Evolutionary conservation across 2,113 vertebrate species (phyloP), one percentile per base, ranked within the genome.

Genomic region (Prunella himalayana): DNA sequence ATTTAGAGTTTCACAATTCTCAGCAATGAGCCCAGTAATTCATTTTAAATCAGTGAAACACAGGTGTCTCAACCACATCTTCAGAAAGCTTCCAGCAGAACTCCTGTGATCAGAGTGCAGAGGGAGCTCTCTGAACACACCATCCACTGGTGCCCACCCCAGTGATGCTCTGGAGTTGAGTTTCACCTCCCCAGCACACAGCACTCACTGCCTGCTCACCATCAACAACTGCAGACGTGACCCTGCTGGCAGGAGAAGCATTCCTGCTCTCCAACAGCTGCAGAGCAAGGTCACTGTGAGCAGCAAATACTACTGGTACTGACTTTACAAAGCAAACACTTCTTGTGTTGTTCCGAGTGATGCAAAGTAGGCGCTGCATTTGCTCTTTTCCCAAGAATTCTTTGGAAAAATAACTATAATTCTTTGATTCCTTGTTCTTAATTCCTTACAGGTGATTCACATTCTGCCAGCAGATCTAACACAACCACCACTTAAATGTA

Each of bases 91-190:
- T 33, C 47, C 20, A 54, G 25, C 22, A 33, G 19, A 77, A 9
- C 25, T 19, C 0, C 0, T 11, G 30, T 3, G 35, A 61, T 30
- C 10, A n/a, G 3, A 6, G 11, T 1, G 10, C 15, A 35, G 8
- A 75, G 28, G 10, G n/a, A 82, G 14, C 13, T 22, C 75, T 0
- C 1, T 19, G 35, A 76, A 68, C 7, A 16, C 41, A 53, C 4
- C 57, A 24, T 4, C 21, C 47, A 7, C 2, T 9, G 83, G 13
- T 45, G 57, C 56, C 56, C 20, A 14, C 6, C 8, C 31, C 7
- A 59, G 25, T 7, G 3, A 30, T 30, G 37, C 2, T 50, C 47
- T 31, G 4, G 27, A 61, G 41, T 9, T 2, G 39, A 42, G 49
- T 37, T 60, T 33, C 39, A 11, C 47, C 27, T 24, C 25, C 60